Evolutionary conservation across 2,888 invertebrate species (phyloP), one percentile per base, ranked within the genome.

Genomic region (Pheosia tremula): DNA sequence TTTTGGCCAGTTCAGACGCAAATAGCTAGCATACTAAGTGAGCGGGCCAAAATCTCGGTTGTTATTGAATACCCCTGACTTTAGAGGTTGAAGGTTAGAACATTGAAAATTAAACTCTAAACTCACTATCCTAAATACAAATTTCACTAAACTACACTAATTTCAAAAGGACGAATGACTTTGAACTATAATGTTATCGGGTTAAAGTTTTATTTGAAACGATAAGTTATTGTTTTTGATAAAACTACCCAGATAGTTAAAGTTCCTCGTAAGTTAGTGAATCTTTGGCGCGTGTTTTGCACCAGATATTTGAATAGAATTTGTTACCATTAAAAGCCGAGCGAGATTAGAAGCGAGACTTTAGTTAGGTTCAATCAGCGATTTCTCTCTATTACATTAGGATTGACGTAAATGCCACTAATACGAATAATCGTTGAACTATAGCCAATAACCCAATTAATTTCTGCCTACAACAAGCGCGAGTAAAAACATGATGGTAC

Each of bases 11-110:
- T 71, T 71, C 62, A 71, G 72, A 68, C 71, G 72, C 72, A 78
- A 82, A 83, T 83, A 77, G 72, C 81, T 81, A 75, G 84, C 85
- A 86, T 85, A 81, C 84, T 82, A 77, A 78, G 79, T 68, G 73
- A 78, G 76, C 76, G 75, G 73, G 73, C 80, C 78, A 72, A 81
- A 85, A 83, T 84, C 77, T 71, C 71, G 77, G 67, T 68, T 74
- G 79, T 78, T 39, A 13, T 55, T 39, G 39, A 78, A 79, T 79
- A 69, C 71, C 71, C 74, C 71, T 71, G 75, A 78, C 75, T 74
- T 66, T 59, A 68, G 60, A 67, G 65, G 60, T 66, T 60, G 67
- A 60, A 67, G 65, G 61, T 66, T 63, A 41, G 56, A 52, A 58
- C 72, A 73, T 63, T 64, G 68, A 59, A 86, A 78, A 77, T 75